Evolutionary conservation across 2,113 vertebrate species (phyloP), one percentile per base, ranked within the genome.

Genomic region (Sturnus vulgaris): DNA sequence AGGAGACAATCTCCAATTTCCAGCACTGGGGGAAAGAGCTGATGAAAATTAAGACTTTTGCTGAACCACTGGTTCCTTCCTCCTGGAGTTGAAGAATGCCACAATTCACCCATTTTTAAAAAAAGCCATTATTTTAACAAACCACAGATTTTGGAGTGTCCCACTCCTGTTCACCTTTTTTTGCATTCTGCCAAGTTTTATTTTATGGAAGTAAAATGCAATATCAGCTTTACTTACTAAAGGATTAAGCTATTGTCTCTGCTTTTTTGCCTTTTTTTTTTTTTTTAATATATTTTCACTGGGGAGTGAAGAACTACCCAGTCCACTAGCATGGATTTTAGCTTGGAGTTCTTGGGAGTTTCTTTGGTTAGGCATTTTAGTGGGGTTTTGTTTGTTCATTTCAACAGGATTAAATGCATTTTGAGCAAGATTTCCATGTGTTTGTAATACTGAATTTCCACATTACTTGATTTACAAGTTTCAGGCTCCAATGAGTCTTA

Each of bases 51-150:
- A 68, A 47, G 13, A 20, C 12, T 73, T 72, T 22, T 31, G 7
- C 8, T 88, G 22, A 75, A 68, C 11, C 19, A 44, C 12, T 76
- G 40, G 40, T 37, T 18, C 37, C 86, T 50, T 52, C 64, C 47
- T 79, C 8, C 33, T 44, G 14, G 18, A 66, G 18, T 0, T 46
- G 22, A 75, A 66, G 25, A 52, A 31, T 3, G 2, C 3, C 3
- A 42, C 7, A 35, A 1, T 7, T 57, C 11, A 61, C 4, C 14
- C 28, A 13, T 19, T 82, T 33, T 30, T 5, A 2, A 6, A 37
- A 46, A 50, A 63, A 56, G 4, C 1, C 9, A 22, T 33, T 73
- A 24, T 46, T 71, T 59, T 37, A 71, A 72, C 6, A 33, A 25
- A 75, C 5, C 7, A 14, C 11, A 65, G 33, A 70, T 60, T 65